Base-by-base conservation (phyloP, 2,888 invertebrate species). In the Dicyrtoma fusca region DNA sequence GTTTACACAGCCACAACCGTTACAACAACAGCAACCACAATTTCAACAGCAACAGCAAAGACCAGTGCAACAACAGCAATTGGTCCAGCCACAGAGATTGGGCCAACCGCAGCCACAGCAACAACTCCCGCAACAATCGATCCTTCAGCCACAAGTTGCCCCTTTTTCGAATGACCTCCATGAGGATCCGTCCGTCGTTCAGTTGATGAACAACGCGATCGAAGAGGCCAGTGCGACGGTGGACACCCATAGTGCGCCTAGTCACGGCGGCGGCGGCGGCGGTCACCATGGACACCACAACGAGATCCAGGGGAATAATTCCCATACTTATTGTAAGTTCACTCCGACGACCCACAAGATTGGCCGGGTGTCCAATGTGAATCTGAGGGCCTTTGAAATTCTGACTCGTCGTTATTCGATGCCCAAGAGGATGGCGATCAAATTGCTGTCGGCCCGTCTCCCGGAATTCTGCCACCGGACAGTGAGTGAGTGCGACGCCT, bases 291-390 rank as follows among this genome's bases (percentile, higher is more conserved):
- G 65, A 51, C 21, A 51, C 2, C 13, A 42, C 8, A 42, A 71
- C 19, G 23, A 57, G 11, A 55, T 68, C 26, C 19, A 19, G 2
- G 71, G 47, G 14, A 65, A 64, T 47, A 42, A 49, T 19, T 63
- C 64, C 10, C 79, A 79, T 26, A 77, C 78, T 44, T 80, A 80
- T 61, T 78, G 78, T 73, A 81, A 81, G 72, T 81, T 79, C 59
- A 79, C 81, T 14, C 75, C 79, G 2, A 75, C 75, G 23, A 77
- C 79, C 4, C 73, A 78, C 62, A 79, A 79, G 72, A 79, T 81
- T 42, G 81, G 79, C 8, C 72, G 74, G 42, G 68, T 75, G 23
- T 77, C 76, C 26, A 79, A 81, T 55, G 69, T 77, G 45, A 72
- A 80, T 55, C 73, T 81, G 45, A 75, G 76, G 55, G 79, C 79